These are phyloP conservation scores for Agonopterix subpropinquella DNA, from an alignment of 2,888 invertebrate genomes.

Conservation along the genomic window DNA sequence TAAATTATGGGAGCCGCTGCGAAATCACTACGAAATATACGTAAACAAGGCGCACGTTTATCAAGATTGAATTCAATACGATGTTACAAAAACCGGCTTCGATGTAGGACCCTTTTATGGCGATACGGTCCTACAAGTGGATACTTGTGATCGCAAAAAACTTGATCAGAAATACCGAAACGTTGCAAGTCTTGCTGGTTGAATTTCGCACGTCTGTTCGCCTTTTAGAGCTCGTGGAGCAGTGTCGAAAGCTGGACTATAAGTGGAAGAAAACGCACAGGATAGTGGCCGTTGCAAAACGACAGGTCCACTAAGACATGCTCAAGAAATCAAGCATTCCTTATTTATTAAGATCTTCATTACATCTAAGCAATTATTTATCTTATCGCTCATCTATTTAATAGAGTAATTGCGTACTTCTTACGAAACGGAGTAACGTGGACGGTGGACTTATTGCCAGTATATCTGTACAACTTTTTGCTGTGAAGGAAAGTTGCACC, in stretches of 20 bases:
- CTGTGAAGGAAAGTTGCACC: slow-evolving; percentile 57
- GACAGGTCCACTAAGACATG: not conserved
- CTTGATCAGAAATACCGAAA: slow-evolving; percentile 59
- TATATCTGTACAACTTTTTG: slow-evolving; percentile 59
- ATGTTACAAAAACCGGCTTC: slow-evolving; percentile 55
- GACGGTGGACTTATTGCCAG: slow-evolving; percentile 30
- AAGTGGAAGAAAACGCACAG: slow-evolving; percentile 37
- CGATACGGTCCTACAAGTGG: slow-evolving; percentile 52
- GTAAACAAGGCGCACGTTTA: slow-evolving; percentile 49
- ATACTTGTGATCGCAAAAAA: slow-evolving; percentile 61
- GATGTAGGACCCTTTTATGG: slow-evolving; percentile 46
- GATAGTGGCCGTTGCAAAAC: slow-evolving; percentile 27
- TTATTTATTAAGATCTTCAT: slow-evolving; percentile 32
- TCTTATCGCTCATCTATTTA: slow-evolving; percentile 39
- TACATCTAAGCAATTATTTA: slow-evolving; percentile 33
- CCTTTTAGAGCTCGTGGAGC: slow-evolving; percentile 8
- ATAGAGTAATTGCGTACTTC: slow-evolving; percentile 53
- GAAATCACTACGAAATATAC: slow-evolving; percentile 37
- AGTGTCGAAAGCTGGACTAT: slow-evolving; percentile 41
- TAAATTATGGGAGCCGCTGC: slow-evolving; percentile 22
- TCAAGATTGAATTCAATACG: slow-evolving; percentile 58
- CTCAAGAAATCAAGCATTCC: not conserved
- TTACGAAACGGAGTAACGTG: slow-evolving; percentile 42
- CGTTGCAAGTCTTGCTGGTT: slow-evolving; percentile 48
- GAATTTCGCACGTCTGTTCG: slow-evolving; percentile 45